Conservation (phyloP, 2,888 invertebrate species). For the Esperia sulphurella region DNA sequence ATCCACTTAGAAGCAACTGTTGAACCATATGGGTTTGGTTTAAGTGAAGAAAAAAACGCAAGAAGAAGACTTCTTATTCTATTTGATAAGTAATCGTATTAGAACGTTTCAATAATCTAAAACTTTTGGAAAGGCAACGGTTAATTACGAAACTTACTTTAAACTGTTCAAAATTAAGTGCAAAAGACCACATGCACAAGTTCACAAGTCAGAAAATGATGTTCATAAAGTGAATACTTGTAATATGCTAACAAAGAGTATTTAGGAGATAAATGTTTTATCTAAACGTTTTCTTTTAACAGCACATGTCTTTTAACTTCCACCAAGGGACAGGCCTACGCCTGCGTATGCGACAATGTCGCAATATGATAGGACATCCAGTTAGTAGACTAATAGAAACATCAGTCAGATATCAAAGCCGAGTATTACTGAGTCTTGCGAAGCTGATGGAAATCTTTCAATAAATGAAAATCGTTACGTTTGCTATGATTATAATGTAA, state of each 20-base stretch:
- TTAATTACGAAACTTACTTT: too few relatives aligned
- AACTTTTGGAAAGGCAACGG: too few relatives aligned
- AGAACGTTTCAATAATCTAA: too few relatives aligned
- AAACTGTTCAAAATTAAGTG: too few relatives aligned
- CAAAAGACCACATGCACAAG: too few relatives aligned
- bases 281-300: too few relatives aligned
- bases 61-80: background rate
- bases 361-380: constrained; percentile 19
- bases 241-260: too few relatives aligned
- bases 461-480: background rate
- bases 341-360: constrained; percentile 30
- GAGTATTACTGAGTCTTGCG: background rate
- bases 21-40: constrained; percentile 17
- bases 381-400: background rate
- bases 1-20: constrained; percentile 70
- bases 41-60: background rate
- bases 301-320: constrained; percentile 12
- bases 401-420: background rate
- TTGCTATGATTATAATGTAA: too few relatives aligned
- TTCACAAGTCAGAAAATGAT: too few relatives aligned
- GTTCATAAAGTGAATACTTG: too few relatives aligned
- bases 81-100: too few relatives aligned
- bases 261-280: too few relatives aligned
- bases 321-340: constrained; percentile 19
- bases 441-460: background rate